Evolutionary conservation across 2,888 invertebrate species (phyloP).

Genomic region (Epinotia ramella): DNA sequence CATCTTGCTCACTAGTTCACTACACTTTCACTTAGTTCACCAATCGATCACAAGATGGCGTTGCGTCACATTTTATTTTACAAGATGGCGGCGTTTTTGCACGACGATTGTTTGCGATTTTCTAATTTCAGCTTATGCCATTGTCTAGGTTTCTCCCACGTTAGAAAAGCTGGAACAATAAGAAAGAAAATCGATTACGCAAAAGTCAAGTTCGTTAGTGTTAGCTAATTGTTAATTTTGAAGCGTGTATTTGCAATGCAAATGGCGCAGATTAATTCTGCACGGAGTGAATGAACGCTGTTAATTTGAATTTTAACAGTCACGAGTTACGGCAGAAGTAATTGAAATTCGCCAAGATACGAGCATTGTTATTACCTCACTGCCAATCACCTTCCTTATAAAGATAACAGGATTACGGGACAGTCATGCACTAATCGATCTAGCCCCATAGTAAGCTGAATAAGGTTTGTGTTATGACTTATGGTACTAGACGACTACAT

Average conservation of each 20-base stretch:
- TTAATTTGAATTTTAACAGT: conserved; percentile 38
- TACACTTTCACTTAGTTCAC: conserved; percentile 68
- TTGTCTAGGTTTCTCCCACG: conserved; percentile 57
- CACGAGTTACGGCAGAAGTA: conserved; percentile 15
- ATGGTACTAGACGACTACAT: too few relatives aligned
- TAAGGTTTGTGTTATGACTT: too few relatives aligned
- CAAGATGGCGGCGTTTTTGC: conserved; percentile 45
- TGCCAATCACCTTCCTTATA: neutral
- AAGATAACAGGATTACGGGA: too few relatives aligned
- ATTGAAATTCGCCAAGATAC: conserved; percentile 27
- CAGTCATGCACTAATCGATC: too few relatives aligned
- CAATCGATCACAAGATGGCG: conserved; percentile 68
- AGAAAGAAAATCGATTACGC: conserved; percentile 56
- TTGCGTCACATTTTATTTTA: conserved; percentile 71
- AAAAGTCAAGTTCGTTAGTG: conserved; percentile 49
- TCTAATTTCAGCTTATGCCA: conserved; percentile 39
- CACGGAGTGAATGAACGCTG: conserved; percentile 39
- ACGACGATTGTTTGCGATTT: conserved; percentile 38
- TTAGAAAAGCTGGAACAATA: conserved; percentile 74
- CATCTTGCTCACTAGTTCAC: conserved; percentile 60
- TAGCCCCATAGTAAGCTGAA: too few relatives aligned
- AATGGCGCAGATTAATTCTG: conserved; percentile 39
- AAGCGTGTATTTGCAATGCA: conserved; percentile 43
- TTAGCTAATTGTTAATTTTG: conserved; percentile 46
- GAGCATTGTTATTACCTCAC: neutral